These are phyloP conservation scores for Carlito syrichta DNA, from an alignment of 2,113 vertebrate species.

Conservation along the genomic window DNA sequence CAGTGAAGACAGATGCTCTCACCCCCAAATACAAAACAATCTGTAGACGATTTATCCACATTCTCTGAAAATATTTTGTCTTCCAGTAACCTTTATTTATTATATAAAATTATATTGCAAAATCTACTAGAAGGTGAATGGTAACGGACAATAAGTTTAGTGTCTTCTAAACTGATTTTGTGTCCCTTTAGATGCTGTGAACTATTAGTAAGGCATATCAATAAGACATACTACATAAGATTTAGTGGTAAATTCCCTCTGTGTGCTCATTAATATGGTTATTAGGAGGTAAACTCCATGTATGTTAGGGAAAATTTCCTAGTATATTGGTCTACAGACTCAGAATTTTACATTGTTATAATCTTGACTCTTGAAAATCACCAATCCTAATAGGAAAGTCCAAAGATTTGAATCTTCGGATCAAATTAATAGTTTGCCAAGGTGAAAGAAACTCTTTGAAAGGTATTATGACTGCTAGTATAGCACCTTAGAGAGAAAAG, in stretches of 20 bases:
- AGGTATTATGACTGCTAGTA: too few species aligned
- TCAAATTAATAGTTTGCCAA: slow-evolving; percentile 28
- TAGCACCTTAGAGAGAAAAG: not conserved
- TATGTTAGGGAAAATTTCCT: not conserved
- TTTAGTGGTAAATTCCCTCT: not conserved
- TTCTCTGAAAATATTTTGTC: not conserved
- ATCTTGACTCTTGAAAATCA: slow-evolving; percentile 22
- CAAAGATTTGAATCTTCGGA: slow-evolving; percentile 30
- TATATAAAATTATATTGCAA: slow-evolving; percentile 30
- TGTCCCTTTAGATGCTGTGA: slow-evolving; percentile 4
- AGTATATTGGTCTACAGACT: not conserved
- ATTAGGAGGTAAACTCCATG: not conserved
- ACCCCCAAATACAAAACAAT: not conserved
- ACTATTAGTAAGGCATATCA: slow-evolving; percentile 14
- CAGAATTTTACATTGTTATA: not conserved
- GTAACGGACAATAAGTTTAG: slow-evolving; percentile 31
- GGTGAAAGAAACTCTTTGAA: too few species aligned
- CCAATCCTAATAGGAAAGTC: not conserved
- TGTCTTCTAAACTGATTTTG: not conserved
- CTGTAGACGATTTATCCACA: slow-evolving; percentile 1
- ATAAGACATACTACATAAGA: not conserved
- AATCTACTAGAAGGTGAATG: slow-evolving; percentile 32
- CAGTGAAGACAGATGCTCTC: slow-evolving; percentile 49
- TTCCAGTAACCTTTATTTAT: slow-evolving; percentile 33
- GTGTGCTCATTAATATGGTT: not conserved